phyloP scores from a whole-genome alignment of 1,140 invertebrate species.

The Brachystomella parvula region DNA sequence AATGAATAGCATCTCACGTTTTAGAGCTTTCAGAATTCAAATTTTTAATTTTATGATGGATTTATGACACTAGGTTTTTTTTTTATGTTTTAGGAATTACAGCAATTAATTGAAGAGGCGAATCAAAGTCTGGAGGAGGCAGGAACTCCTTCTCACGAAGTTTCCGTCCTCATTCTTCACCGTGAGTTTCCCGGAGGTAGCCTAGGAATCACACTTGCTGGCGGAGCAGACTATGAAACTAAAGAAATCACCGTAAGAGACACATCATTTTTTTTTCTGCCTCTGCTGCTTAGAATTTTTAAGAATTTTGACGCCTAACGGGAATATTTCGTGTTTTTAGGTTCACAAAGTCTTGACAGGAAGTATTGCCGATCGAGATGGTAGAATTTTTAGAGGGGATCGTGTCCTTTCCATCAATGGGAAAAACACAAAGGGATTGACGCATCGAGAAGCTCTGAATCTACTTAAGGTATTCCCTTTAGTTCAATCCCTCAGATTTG shows the following conservation, averaged over 20 bases:
- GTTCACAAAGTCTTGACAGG: slow-evolving; percentile 76
- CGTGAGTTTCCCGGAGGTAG: slow-evolving; percentile 59
- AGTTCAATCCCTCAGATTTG: not conserved
- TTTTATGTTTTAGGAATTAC: slow-evolving; percentile 47
- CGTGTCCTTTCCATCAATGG: slow-evolving; percentile 82
- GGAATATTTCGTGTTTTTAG: slow-evolving; percentile 44
- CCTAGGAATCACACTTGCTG: slow-evolving; percentile 76
- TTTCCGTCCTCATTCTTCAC: slow-evolving; percentile 54
- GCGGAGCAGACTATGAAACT: slow-evolving; percentile 77
- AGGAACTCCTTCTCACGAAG: slow-evolving; percentile 47
- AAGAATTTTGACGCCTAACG: not conserved
- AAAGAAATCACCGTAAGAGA: slow-evolving; percentile 77
- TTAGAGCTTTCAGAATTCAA: no score
- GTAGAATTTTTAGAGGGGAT: slow-evolving; percentile 74
- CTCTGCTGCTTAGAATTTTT: not conserved
- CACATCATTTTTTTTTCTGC: no score
- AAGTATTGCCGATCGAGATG: slow-evolving; percentile 75
- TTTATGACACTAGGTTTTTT: no score
- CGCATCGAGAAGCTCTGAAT: slow-evolving; percentile 72
- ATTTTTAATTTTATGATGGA: no score
- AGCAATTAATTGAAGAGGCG: slow-evolving; percentile 56
- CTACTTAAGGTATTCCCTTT: slow-evolving; percentile 69
- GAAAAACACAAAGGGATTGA: slow-evolving; percentile 66
- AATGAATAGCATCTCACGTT: no score
- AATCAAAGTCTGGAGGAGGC: slow-evolving; percentile 53